These are phyloP conservation scores for Florisuga fusca DNA, from an alignment of 2,797 vertebrate species.

Conservation along the genomic window DNA sequence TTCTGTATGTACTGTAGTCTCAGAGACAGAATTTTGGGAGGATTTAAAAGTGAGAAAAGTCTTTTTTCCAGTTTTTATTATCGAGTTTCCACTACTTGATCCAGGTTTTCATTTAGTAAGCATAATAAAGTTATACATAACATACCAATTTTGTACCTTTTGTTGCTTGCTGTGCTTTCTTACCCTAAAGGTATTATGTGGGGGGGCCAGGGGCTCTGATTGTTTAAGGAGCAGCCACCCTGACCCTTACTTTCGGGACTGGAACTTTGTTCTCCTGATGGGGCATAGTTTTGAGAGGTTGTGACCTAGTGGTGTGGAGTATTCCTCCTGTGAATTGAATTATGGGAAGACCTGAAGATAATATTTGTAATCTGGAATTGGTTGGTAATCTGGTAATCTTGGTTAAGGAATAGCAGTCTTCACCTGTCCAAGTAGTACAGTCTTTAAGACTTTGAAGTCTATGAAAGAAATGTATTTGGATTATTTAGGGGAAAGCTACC, in stretches of 20 bases:
- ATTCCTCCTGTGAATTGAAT: neutral
- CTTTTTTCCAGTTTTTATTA: neutral
- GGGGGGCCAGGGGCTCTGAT: neutral
- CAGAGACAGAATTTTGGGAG: neutral
- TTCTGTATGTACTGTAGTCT: neutral
- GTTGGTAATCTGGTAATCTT: neutral
- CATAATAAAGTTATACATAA: neutral
- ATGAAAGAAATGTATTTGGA: neutral
- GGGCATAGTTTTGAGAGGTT: neutral
- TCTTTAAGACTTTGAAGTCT: neutral
- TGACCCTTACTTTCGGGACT: neutral
- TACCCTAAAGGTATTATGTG: neutral
- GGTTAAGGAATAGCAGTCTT: neutral
- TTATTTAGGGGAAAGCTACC: neutral
- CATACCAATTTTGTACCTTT: neutral
- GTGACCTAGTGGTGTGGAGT: neutral
- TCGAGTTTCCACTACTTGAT: neutral
- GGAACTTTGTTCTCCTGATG: neutral
- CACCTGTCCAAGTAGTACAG: neutral
- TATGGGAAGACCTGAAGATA: neutral
- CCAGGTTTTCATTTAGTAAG: neutral
- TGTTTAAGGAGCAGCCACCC: neutral
- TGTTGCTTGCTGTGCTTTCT: neutral
- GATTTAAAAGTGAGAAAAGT: neutral
- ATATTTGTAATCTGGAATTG: neutral